phyloP scores from a whole-genome alignment of 2,113 vertebrate species.

The Microtus montanus region DNA sequence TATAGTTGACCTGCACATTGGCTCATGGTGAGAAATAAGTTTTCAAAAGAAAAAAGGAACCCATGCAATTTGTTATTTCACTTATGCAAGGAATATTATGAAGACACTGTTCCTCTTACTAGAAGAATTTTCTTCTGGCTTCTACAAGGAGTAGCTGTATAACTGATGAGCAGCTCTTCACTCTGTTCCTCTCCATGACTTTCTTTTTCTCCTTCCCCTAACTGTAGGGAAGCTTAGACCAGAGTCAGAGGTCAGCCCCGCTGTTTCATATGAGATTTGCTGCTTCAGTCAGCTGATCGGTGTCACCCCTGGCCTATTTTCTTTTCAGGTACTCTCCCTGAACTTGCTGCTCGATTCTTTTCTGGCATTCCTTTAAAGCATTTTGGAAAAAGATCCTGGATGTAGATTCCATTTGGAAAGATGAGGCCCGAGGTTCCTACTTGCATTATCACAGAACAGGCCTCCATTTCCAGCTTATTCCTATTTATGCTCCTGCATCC shows the following conservation, averaged over 20 bases:
- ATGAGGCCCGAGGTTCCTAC: neutral
- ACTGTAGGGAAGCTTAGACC: neutral
- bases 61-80: neutral
- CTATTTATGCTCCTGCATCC: neutral
- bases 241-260: neutral
- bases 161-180: neutral
- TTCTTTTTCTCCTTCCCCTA: neutral
- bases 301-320: neutral
- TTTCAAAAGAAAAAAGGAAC: neutral
- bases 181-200: neutral
- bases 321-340: neutral
- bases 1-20: neutral
- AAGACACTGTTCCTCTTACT: neutral
- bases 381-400: neutral
- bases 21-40: neutral
- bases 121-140: neutral
- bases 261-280: neutral
- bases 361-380: neutral
- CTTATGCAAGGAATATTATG: neutral
- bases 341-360: neutral
- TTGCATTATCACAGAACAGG: neutral
- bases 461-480: neutral
- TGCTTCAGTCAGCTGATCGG: neutral
- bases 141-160: neutral
- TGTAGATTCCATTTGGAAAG: neutral